Conservation (phyloP, 2,888 invertebrate species). For the Caenorhabditis plicata region DNA sequence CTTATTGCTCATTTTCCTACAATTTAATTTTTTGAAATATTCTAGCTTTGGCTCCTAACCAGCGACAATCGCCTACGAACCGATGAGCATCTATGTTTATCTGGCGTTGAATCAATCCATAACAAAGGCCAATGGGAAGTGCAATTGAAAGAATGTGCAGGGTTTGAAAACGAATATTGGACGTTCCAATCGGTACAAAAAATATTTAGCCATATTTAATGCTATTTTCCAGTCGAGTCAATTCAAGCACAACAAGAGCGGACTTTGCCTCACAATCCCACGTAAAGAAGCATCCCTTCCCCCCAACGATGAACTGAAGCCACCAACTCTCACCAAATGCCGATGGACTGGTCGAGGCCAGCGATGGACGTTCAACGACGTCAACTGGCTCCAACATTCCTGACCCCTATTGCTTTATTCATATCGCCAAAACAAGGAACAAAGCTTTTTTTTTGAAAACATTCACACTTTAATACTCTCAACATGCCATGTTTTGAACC, state of each 20-base stretch:
- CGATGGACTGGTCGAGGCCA: constrained; percentile 12
- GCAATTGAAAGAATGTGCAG: constrained; percentile 64
- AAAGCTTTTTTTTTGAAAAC: neutral
- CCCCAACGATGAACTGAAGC: constrained; percentile 30
- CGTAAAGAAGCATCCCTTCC: constrained; percentile 12
- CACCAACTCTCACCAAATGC: constrained; percentile 20
- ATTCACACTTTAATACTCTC: neutral
- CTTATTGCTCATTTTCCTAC: neutral
- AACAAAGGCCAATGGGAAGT: constrained; percentile 52
- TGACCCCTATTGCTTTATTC: no score
- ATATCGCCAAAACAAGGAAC: no score
- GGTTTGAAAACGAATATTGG: constrained; percentile 61
- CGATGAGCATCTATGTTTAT: constrained; percentile 63
- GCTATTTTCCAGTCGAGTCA: constrained; percentile 37
- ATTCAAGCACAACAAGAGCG: constrained; percentile 49
- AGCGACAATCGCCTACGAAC: constrained; percentile 53
- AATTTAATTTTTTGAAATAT: constrained; percentile 2
- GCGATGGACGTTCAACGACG: constrained; percentile 20
- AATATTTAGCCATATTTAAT: constrained; percentile 18
- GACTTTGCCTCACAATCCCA: constrained; percentile 51
- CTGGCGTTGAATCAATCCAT: constrained; percentile 39
- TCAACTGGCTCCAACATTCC: constrained; percentile 24
- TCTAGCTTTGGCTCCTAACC: constrained; percentile 63
- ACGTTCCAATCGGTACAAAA: constrained; percentile 45
- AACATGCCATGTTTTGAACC: neutral